Percentiles rank a stretch among this genome's conserved stretches.
Conservation (phyloP, 2,113 vertebrate species). For the Platysteira castanea region DNA sequence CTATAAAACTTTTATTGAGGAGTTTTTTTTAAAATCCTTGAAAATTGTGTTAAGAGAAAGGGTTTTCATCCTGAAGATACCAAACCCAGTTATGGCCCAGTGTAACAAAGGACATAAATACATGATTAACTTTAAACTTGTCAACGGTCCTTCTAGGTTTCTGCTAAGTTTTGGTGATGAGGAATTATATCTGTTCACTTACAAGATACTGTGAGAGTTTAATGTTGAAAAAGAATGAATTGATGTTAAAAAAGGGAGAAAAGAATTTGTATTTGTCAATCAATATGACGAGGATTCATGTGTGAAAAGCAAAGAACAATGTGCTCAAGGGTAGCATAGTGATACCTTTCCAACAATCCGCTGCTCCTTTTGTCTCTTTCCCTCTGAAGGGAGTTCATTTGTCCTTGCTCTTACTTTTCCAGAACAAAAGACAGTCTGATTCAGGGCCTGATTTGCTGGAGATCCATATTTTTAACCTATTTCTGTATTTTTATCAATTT, state of each 20-base stretch:
- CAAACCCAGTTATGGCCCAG: neutral
- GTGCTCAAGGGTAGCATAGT: neutral
- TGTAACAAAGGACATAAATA: neutral
- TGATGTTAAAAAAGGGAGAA: neutral
- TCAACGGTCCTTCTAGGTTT: neutral
- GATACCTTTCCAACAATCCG: neutral
- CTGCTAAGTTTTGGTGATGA: neutral
- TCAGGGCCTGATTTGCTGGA: neutral
- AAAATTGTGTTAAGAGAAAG: slow-evolving; percentile 15
- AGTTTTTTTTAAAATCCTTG: neutral
- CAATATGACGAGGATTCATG: neutral
- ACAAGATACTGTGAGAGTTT: neutral
- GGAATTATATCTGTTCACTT: neutral
- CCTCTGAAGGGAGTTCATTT: neutral
- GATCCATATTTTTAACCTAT: neutral
- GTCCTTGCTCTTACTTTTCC: neutral
- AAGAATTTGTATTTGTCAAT: neutral
- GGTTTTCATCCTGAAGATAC: neutral
- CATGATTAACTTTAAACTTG: neutral
- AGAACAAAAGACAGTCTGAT: neutral
- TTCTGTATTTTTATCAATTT: neutral
- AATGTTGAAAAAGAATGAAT: neutral
- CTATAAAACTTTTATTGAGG: slow-evolving; percentile 47
- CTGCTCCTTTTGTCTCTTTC: neutral
- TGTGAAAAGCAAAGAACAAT: neutral